Evolutionary conservation across 2,888 invertebrate genomes (phyloP), one percentile per base, ranked within the genome.

Genomic region (Acrobasis suavella): DNA sequence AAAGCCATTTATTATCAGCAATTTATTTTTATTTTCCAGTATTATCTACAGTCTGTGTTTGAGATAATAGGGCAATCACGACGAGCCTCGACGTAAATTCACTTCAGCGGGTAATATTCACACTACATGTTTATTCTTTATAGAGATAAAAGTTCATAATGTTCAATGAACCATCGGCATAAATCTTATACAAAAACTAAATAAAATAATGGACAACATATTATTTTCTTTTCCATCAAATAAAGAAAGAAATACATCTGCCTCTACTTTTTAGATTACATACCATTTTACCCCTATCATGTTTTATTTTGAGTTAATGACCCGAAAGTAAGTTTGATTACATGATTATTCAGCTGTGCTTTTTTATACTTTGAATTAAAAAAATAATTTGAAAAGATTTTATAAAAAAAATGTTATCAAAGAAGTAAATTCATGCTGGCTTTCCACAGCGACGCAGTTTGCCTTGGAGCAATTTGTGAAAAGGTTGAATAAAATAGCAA

Each of bases 21-120:
- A 56, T 56, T 56, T 56, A 42, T 42, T 56, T 56, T 56, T 56
- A 46, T 42, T 46, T 42, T 46, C 22, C 63, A 64, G 60, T 68
- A 69, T 71, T 69, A 69, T 67, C 72, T 64, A 64, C 69, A 70
- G 70, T 63, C 60, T 67, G 61, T 72, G 69, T 69, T 71, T 71
- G 70, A 72, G 68, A 67, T 74, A 72, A 74, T 73, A 72, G 71
- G 64, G 69, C 72, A 65, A 71, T 75, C 68, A 72, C 64, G 64
- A 60, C 65, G 51, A 60, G 62, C 67, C 60, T 63, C 52, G 65
- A 63, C 64, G 67, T 66, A 67, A 69, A 68, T 69, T 69, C 67
- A 69, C 69, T 67, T 64, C 51, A 62, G 63, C 64, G 50, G 54
- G 60, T 59, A 62, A 64, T 51, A 52, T 65, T 52, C 14, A 22